Percentiles rank a stretch among this genome's conserved stretches.
phyloP scores from a whole-genome alignment of 2,888 invertebrate species.

The Bombylius discolor region DNA sequence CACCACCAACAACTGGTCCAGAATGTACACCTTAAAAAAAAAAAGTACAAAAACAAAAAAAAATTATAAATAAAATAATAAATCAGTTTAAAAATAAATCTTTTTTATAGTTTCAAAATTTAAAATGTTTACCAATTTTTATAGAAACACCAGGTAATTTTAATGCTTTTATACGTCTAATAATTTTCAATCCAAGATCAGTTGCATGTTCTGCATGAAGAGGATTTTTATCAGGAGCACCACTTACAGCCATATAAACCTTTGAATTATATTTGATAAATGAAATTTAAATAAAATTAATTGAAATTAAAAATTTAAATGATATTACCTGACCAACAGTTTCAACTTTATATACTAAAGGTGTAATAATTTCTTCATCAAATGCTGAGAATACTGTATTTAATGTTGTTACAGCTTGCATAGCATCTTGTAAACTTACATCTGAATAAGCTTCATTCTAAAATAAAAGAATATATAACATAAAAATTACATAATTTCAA shows the following conservation, averaged over 20 bases:
- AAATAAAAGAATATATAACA: background rate
- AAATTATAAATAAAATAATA: background rate
- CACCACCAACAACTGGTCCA: constrained; percentile 77
- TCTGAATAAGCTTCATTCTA: constrained; percentile 10
- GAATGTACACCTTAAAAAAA: constrained; percentile 56
- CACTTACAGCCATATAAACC: constrained; percentile 81
- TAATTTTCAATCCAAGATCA: constrained; percentile 62
- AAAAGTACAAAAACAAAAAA: background rate
- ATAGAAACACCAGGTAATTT: constrained; percentile 50
- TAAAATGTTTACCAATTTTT: constrained; percentile 41
- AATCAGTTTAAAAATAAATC: too few relatives aligned
- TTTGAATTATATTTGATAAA: constrained; percentile 15
- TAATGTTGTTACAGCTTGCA: constrained; percentile 73
- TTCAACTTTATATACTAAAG: constrained; percentile 85
- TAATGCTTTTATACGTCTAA: constrained; percentile 53
- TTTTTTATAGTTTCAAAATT: too few relatives aligned
- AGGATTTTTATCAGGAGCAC: constrained; percentile 64
- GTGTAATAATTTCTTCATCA: constrained; percentile 69
- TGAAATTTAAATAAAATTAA: background rate
- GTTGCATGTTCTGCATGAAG: constrained; percentile 66
- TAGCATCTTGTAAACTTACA: constrained; percentile 40
- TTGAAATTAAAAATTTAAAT: background rate
- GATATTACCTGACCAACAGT: constrained; percentile 66
- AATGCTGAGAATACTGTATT: constrained; percentile 77
- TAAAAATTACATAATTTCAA: background rate